Evolutionary conservation across 2,888 invertebrate species (phyloP).

Genomic region (Amphipoea lucens): DNA sequence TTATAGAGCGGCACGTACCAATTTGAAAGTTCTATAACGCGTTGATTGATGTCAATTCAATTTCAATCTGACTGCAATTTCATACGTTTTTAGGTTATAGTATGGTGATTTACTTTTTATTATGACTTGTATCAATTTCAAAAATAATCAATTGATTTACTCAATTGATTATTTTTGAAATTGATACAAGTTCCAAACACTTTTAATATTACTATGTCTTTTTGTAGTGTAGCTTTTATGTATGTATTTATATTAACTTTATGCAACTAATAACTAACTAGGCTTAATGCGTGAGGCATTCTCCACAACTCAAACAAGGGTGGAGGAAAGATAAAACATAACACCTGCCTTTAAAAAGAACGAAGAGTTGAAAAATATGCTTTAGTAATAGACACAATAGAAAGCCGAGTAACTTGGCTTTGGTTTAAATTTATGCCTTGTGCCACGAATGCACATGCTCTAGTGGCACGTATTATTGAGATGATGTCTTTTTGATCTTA

Average conservation of each 20-base stretch:
- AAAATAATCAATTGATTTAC: too few species aligned
- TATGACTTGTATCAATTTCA: too few species aligned
- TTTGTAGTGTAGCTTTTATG: background rate
- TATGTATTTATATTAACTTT: background rate
- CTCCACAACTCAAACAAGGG: background rate
- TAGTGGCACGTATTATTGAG: too few species aligned
- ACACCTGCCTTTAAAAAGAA: background rate
- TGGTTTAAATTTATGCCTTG: too few species aligned
- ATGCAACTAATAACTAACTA: background rate
- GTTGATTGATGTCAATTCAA: conserved; percentile 61
- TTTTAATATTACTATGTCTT: background rate
- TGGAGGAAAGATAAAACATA: background rate
- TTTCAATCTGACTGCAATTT: conserved; percentile 49
- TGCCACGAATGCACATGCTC: too few species aligned
- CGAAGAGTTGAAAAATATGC: background rate
- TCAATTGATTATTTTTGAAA: background rate
- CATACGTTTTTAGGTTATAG: background rate
- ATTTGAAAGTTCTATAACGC: conserved; percentile 36
- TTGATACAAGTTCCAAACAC: background rate
- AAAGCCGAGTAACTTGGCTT: too few species aligned
- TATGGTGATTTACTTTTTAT: background rate
- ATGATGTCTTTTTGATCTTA: too few species aligned
- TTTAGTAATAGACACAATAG: background rate
- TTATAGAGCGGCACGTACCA: conserved; percentile 22
- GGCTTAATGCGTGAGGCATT: background rate